Conservation (phyloP, 2,888 invertebrate genomes). For the Mactromeris polynyma region DNA sequence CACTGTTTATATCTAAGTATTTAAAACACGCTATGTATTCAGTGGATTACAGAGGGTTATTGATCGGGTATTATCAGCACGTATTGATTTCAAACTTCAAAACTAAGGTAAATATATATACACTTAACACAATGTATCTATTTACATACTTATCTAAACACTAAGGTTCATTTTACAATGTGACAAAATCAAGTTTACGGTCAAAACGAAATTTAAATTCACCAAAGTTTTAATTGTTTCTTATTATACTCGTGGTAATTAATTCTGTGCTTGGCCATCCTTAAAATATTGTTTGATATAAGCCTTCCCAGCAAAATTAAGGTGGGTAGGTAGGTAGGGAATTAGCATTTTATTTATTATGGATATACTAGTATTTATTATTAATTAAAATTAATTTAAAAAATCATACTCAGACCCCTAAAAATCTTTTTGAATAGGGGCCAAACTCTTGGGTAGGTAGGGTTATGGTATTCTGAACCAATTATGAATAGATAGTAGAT, state of each 20-base stretch:
- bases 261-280: too few relatives aligned
- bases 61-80: not conserved
- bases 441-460: too few relatives aligned
- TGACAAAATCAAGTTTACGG: constrained; percentile 12
- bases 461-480: too few relatives aligned
- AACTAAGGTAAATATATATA: not conserved
- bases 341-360: too few relatives aligned
- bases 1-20: not conserved
- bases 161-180: not conserved
- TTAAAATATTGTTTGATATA: too few relatives aligned
- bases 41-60: not conserved
- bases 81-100: constrained; percentile 12
- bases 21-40: constrained; percentile 15
- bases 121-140: constrained; percentile 6
- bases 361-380: too few relatives aligned
- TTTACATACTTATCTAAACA: constrained; percentile 22
- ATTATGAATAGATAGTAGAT: too few relatives aligned
- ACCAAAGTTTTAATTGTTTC: not conserved
- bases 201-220: not conserved
- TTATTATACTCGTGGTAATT: not conserved
- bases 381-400: too few relatives aligned
- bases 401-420: too few relatives aligned
- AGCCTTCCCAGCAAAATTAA: too few relatives aligned
- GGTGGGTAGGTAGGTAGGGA: too few relatives aligned
- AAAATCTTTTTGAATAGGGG: too few relatives aligned